These are phyloP conservation scores for Paraplagusia blochii DNA, from an alignment of 2,113 vertebrate genomes.

Conservation along the genomic window DNA sequence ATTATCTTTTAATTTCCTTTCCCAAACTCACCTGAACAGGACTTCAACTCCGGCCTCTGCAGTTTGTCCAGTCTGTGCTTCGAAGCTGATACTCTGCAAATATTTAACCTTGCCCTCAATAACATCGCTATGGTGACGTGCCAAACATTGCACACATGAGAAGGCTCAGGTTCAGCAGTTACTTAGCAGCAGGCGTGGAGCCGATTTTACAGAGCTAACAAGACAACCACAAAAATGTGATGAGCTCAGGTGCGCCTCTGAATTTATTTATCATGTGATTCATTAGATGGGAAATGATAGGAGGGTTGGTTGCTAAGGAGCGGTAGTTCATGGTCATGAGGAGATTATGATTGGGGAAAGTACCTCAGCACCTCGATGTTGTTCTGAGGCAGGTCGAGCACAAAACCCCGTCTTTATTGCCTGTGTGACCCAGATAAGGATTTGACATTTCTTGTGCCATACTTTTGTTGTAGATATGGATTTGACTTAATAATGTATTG, in stretches of 20 bases:
- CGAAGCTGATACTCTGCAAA: slow-evolving; percentile 57
- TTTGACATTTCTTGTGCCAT: background rate
- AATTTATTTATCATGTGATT: slow-evolving; percentile 33
- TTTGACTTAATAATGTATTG: slow-evolving; percentile 21
- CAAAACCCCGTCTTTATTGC: slow-evolving; percentile 20
- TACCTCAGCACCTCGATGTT: too few relatives aligned
- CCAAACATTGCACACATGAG: slow-evolving; percentile 55
- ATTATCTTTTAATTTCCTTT: slow-evolving; percentile 10
- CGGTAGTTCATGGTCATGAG: slow-evolving; percentile 39
- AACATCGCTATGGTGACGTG: slow-evolving; percentile 57
- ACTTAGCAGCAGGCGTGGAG: slow-evolving; percentile 36
- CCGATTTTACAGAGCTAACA: slow-evolving; percentile 43
- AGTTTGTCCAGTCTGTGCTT: slow-evolving; percentile 20
- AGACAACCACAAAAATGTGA: slow-evolving; percentile 20
- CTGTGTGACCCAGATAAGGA: slow-evolving; percentile 26
- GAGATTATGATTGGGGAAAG: slow-evolving; percentile 60
- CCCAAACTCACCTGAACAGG: background rate
- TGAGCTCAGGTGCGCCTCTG: slow-evolving; percentile 8
- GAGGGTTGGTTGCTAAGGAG: background rate
- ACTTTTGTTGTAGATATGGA: slow-evolving; percentile 2
- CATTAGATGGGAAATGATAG: slow-evolving; percentile 5
- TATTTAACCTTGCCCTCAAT: slow-evolving; percentile 55
- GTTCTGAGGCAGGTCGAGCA: slow-evolving; percentile 7
- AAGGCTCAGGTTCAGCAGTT: slow-evolving; percentile 35
- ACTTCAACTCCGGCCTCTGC: slow-evolving; percentile 6